Percentiles rank a stretch among this genome's conserved stretches.
Evolutionary conservation across 2,113 vertebrate species (phyloP).

Genomic region (Aphyosemion australe): DNA sequence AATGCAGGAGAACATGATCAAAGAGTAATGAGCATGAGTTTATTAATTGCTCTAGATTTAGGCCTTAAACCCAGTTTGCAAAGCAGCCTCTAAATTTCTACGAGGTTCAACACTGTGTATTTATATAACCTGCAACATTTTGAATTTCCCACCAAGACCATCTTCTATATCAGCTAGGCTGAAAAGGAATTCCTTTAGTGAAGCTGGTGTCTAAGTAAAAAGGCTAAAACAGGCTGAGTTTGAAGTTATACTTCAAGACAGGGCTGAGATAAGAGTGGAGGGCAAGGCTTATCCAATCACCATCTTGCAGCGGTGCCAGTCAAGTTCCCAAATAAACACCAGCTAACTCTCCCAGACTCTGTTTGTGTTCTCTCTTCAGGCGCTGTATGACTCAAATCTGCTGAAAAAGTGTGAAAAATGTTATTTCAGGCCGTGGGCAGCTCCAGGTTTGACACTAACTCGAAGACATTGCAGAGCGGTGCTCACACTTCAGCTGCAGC

Average conservation of each 20-base stretch:
- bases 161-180: neutral
- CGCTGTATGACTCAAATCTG: constrained; percentile 37
- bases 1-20: too few relatives aligned
- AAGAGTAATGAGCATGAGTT: too few relatives aligned
- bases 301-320: constrained; percentile 1
- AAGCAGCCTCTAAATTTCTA: too few relatives aligned
- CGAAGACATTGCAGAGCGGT: constrained; percentile 15
- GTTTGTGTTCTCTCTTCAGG: constrained; percentile 25
- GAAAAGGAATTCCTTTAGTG: neutral
- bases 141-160: neutral
- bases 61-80: too few relatives aligned
- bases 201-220: neutral
- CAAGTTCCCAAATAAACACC: constrained; percentile 38
- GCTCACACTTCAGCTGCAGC: constrained; percentile 28
- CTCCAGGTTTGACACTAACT: constrained; percentile 51
- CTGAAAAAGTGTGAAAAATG: constrained; percentile 29
- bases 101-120: neutral
- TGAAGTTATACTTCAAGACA: constrained; percentile 23
- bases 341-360: constrained; percentile 22
- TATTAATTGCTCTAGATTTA: too few relatives aligned
- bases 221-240: neutral
- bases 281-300: constrained; percentile 21
- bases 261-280: constrained; percentile 8
- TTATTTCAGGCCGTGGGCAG: constrained; percentile 26
- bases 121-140: neutral